These are phyloP conservation scores for Phoxinus dragarum DNA, from an alignment of 2,797 vertebrate species.

Conservation along the genomic window DNA sequence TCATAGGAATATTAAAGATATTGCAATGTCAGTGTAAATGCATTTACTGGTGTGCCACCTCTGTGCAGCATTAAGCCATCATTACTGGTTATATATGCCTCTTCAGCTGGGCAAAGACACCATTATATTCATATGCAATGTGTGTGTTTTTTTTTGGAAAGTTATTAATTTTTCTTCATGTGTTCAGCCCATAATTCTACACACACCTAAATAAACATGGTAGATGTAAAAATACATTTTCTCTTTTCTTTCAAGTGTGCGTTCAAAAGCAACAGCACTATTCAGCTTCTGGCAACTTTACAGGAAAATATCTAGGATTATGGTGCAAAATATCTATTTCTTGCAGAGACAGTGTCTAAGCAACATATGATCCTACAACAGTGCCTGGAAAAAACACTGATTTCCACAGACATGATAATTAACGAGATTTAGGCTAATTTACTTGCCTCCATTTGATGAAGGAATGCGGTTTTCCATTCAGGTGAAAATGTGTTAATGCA, in stretches of 20 bases:
- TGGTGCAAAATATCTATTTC: not conserved
- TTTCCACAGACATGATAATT: not conserved
- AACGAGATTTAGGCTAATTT: not conserved
- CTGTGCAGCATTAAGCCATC: not conserved
- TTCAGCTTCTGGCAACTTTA: no score
- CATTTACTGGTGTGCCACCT: not conserved
- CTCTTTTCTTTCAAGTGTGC: not conserved
- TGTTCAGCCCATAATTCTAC: not conserved
- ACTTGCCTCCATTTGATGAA: not conserved
- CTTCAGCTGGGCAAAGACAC: not conserved
- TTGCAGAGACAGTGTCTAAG: not conserved
- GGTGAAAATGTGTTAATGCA: conserved; percentile 10
- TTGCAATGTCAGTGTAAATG: not conserved
- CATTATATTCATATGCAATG: not conserved
- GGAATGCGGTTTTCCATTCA: not conserved
- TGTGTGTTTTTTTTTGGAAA: not conserved
- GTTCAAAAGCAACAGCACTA: not conserved
- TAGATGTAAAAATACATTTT: not conserved
- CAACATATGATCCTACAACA: not conserved
- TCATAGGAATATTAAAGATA: no score
- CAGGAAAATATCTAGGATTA: not conserved
- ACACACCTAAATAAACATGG: not conserved
- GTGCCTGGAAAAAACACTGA: not conserved
- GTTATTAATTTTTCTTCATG: not conserved
- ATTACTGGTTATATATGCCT: not conserved